Evolutionary conservation across 2,113 vertebrate genomes (phyloP).

Genomic region (Notarius lentiginosus): DNA sequence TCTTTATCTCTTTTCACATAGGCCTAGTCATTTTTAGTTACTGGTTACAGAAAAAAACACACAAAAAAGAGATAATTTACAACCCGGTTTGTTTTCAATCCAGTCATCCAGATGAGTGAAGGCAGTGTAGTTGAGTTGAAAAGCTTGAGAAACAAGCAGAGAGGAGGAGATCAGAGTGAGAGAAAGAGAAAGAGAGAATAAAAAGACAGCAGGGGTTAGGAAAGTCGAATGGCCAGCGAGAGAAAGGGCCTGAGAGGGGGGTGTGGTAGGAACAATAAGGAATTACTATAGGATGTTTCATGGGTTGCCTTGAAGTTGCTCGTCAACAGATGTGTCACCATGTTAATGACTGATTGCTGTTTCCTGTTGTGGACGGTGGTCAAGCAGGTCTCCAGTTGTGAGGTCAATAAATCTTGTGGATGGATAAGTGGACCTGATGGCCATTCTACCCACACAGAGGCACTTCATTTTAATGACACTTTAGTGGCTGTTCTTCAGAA

Average conservation of each 20-base stretch:
- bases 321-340: slow-evolving; percentile 69
- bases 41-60: neutral
- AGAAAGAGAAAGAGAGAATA: slow-evolving; percentile 41
- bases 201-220: slow-evolving; percentile 45
- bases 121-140: slow-evolving; percentile 10
- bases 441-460: slow-evolving; percentile 32
- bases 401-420: slow-evolving; percentile 61
- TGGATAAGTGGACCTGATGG: slow-evolving; percentile 40
- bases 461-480: slow-evolving; percentile 30
- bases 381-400: slow-evolving; percentile 71
- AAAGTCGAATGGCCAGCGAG: slow-evolving; percentile 33
- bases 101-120: slow-evolving; percentile 18
- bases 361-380: slow-evolving; percentile 76
- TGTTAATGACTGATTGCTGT: slow-evolving; percentile 69
- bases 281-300: slow-evolving; percentile 58
- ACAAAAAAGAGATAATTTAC: slow-evolving; percentile 10
- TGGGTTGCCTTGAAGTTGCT: slow-evolving; percentile 73
- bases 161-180: slow-evolving; percentile 26
- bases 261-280: slow-evolving; percentile 51
- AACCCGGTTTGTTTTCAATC: slow-evolving; percentile 10
- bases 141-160: slow-evolving; percentile 37
- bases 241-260: slow-evolving; percentile 49
- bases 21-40: neutral
- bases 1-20: slow-evolving; percentile 23
- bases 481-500: slow-evolving; percentile 2